Evolutionary conservation across 2,797 vertebrate genomes (phyloP).

Genomic region (Enteromius thamalakanensis): DNA sequence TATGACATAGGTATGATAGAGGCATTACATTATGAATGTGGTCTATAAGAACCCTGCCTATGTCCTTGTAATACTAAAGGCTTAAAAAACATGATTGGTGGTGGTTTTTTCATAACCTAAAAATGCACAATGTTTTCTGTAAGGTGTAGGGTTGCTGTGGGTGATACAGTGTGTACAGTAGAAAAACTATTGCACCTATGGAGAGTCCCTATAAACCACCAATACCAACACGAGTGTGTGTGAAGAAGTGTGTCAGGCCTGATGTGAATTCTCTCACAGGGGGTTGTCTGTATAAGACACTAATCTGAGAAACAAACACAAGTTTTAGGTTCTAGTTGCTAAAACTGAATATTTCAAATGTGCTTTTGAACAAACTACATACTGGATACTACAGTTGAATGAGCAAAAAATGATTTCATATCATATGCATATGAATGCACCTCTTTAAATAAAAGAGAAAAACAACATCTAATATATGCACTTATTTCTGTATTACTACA

Average conservation of each 20-base stretch:
- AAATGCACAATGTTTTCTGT: background rate
- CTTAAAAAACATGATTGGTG: background rate
- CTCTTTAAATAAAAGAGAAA: constrained; percentile 25
- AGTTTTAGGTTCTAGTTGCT: constrained; percentile 28
- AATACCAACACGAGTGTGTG: background rate
- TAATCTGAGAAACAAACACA: background rate
- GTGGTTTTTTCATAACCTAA: background rate
- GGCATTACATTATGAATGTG: background rate
- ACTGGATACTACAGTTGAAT: constrained; percentile 7
- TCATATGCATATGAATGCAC: constrained; percentile 1
- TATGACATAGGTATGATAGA: background rate
- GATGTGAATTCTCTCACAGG: constrained; percentile 3
- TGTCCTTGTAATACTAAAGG: background rate
- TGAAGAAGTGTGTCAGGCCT: background rate
- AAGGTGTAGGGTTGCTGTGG: background rate
- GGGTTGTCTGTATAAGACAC: background rate
- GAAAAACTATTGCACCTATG: background rate
- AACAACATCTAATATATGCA: constrained; percentile 4
- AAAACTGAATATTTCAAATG: constrained; percentile 9
- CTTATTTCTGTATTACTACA: constrained; percentile 19
- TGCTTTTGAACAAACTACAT: constrained; percentile 6
- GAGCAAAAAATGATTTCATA: background rate
- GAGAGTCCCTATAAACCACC: background rate
- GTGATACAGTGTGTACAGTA: background rate
- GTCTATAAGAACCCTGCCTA: background rate